phyloP scores from a whole-genome alignment of 2,113 vertebrate genomes.

The Ailuropoda melanoleuca region DNA sequence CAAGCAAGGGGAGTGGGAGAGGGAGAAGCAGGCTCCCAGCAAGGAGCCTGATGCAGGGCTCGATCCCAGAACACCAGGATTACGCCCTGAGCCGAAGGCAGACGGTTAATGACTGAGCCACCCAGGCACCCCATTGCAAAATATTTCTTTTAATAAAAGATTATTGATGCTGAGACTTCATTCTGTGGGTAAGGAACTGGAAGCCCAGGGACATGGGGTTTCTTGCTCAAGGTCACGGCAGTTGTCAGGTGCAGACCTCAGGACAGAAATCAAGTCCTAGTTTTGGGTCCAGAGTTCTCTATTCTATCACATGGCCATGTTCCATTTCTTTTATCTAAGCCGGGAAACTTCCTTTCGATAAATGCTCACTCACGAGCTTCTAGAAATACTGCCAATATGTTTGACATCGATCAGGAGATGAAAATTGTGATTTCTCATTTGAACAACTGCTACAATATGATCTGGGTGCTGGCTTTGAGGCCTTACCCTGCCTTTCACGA shows the following conservation, averaged over 20 bases:
- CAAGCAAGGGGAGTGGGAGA: no score
- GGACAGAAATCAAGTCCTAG: background rate
- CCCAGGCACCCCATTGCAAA: background rate
- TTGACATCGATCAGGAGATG: background rate
- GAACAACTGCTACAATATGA: background rate
- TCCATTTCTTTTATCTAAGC: background rate
- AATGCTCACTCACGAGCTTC: background rate
- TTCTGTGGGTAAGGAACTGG: background rate
- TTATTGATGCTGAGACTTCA: background rate
- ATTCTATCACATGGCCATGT: background rate
- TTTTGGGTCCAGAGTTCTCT: background rate
- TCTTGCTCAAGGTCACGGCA: background rate
- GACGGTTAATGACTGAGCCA: no score
- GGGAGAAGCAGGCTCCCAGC: no score
- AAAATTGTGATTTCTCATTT: background rate
- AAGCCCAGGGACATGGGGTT: background rate
- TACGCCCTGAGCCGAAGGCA: no score
- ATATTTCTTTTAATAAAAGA: background rate
- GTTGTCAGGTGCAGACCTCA: background rate
- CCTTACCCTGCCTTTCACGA: background rate
- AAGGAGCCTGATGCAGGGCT: no score
- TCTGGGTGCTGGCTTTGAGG: background rate
- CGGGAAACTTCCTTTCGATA: background rate
- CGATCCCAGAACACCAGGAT: no score
- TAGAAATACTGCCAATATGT: background rate